A percentile compares a stretch with the other conserved stretches of the same genome.
phyloP scores from a whole-genome alignment of 2,888 invertebrate genomes.

The Dioctria linearis region DNA sequence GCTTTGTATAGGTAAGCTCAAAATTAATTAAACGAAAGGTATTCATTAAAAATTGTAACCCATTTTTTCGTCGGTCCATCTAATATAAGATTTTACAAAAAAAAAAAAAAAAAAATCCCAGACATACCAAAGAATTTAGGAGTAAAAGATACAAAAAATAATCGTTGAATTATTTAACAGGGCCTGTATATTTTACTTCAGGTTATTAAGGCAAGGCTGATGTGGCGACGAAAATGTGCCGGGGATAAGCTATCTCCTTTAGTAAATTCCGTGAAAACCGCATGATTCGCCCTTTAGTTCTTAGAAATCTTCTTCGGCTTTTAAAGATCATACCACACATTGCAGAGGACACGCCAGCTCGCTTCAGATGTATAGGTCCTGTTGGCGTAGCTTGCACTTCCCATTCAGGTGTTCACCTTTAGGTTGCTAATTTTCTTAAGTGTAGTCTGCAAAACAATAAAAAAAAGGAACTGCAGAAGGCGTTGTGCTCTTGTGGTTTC shows the following conservation, averaged over 20 bases:
- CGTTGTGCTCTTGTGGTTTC: conserved; percentile 35
- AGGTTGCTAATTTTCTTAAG: conserved; percentile 5
- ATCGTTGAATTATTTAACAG: conserved; percentile 39
- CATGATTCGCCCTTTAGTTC: conserved; percentile 32
- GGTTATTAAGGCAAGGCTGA: background rate
- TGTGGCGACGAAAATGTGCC: background rate
- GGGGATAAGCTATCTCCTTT: conserved; percentile 23
- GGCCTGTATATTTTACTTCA: conserved; percentile 9
- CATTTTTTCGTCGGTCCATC: background rate
- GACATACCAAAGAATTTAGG: conserved; percentile 4
- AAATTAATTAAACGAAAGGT: background rate
- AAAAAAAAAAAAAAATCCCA: background rate
- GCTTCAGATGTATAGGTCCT: too few relatives aligned
- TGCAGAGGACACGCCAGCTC: too few relatives aligned
- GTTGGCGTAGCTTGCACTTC: background rate
- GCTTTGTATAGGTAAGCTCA: conserved; percentile 81
- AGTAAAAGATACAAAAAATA: background rate
- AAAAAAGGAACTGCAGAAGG: conserved; percentile 25
- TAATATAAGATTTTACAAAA: background rate
- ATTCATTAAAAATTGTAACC: background rate
- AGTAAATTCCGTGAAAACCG: conserved; percentile 31
- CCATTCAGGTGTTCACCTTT: conserved; percentile 20
- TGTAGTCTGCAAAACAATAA: background rate
- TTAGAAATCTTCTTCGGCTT: conserved; percentile 34
- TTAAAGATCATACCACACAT: conserved; percentile 18